Evolutionary conservation across 2,888 invertebrate genomes (phyloP).

Genomic region (Lepas anatifera): DNA sequence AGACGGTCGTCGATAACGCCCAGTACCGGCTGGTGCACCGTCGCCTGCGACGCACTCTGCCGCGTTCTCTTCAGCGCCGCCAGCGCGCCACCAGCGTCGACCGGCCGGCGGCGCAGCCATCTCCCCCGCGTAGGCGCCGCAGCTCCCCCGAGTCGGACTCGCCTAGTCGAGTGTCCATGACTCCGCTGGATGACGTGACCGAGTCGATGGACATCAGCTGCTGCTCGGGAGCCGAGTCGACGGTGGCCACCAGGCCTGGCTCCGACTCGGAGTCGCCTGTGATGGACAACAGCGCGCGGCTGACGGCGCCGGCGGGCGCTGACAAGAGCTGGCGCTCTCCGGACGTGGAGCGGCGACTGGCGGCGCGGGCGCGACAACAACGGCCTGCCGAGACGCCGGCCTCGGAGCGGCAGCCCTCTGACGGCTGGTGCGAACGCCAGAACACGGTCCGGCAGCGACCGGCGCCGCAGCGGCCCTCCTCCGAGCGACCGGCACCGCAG

Average conservation of each 20-base stretch:
- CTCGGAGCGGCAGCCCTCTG: neutral
- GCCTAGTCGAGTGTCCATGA: neutral
- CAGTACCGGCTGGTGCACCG: conserved; percentile 1
- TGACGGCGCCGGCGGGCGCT: neutral
- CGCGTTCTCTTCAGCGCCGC: neutral
- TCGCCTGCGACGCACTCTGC: neutral
- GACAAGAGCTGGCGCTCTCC: conserved; percentile 13
- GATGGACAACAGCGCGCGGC: neutral
- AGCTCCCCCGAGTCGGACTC: neutral
- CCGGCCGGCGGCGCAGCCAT: neutral
- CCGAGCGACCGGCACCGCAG: too few relatives aligned
- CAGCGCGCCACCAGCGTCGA: neutral
- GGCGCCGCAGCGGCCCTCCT: too few relatives aligned
- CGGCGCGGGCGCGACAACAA: too few relatives aligned
- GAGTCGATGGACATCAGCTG: neutral
- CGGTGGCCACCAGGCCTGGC: neutral
- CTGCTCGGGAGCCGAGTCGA: neutral
- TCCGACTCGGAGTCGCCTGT: neutral
- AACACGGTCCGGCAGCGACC: neutral
- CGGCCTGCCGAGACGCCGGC: neutral
- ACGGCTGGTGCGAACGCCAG: neutral
- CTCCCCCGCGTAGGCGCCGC: too few relatives aligned
- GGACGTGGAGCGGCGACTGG: neutral
- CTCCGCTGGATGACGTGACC: neutral
- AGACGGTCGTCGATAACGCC: neutral